phyloP scores from a whole-genome alignment of 2,113 vertebrate species.

The Parus major region DNA sequence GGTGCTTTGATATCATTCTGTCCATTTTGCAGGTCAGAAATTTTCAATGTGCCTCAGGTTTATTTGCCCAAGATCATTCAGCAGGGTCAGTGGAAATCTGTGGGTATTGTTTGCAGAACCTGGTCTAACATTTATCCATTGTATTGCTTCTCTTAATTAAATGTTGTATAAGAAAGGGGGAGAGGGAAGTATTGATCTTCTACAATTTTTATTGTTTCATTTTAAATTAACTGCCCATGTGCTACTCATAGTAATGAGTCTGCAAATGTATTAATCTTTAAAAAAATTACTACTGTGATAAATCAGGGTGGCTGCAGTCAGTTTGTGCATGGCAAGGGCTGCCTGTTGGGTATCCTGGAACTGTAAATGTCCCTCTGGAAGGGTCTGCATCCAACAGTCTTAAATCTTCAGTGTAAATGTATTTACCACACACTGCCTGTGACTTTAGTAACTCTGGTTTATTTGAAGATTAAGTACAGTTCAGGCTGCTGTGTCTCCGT shows the following conservation, averaged over 20 bases:
- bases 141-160: constrained; percentile 2
- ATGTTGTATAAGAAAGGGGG: background rate
- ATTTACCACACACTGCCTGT: background rate
- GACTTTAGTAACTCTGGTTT: background rate
- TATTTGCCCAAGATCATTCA: background rate
- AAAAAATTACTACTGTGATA: background rate
- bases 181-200: background rate
- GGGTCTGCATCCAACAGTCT: background rate
- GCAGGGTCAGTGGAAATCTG: background rate
- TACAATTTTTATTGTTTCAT: background rate
- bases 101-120: background rate
- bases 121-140: background rate
- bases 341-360: background rate
- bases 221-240: background rate
- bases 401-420: background rate
- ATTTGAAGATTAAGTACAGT: background rate
- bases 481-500: background rate
- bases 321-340: background rate
- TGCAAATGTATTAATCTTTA: background rate
- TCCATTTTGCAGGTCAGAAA: background rate
- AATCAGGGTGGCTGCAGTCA: background rate
- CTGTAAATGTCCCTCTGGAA: background rate
- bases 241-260: background rate
- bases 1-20: background rate
- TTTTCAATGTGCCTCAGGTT: background rate